A percentile compares a stretch with the other conserved stretches of the same genome.
Conservation (phyloP, 2,888 invertebrate species). For the Enchytraeus crypticus region DNA sequence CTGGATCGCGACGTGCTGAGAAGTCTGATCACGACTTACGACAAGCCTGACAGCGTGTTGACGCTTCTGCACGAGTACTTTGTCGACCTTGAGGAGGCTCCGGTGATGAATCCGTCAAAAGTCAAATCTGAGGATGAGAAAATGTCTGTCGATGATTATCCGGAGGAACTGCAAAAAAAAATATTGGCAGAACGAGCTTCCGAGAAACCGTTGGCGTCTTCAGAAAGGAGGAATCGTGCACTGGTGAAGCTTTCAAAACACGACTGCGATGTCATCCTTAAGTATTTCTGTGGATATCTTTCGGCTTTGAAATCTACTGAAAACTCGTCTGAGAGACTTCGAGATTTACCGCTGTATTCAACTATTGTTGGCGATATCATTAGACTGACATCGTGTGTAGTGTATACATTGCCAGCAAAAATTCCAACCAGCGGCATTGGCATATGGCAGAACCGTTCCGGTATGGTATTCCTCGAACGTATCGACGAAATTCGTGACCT, state of each 20-base stretch:
- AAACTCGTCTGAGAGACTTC: conserved; percentile 10
- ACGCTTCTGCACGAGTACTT: conserved; percentile 11
- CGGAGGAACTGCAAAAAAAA: too few species aligned
- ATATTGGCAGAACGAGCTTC: too few species aligned
- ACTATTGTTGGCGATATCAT: conserved; percentile 24
- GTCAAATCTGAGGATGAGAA: too few species aligned
- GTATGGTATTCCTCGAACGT: conserved; percentile 24
- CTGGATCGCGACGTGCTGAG: conserved; percentile 13
- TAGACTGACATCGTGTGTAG: conserved; percentile 16
- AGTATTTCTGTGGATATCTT: conserved; percentile 18
- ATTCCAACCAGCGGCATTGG: conserved; percentile 26
- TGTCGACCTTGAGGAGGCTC: neutral
- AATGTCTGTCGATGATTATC: too few species aligned
- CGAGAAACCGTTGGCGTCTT: too few species aligned
- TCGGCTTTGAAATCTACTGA: conserved; percentile 7
- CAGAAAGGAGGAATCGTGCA: too few species aligned
- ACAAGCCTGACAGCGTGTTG: conserved; percentile 18
- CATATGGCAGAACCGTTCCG: conserved; percentile 23
- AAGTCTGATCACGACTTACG: conserved; percentile 19
- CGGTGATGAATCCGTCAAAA: too few species aligned
- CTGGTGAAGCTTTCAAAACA: neutral
- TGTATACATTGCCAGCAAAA: conserved; percentile 23
- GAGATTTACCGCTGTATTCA: conserved; percentile 19
- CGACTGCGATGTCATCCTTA: conserved; percentile 14
- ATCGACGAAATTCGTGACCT: conserved; percentile 16